Evolutionary conservation across 2,888 invertebrate species (phyloP).

Genomic region (Phyllotreta striolata): DNA sequence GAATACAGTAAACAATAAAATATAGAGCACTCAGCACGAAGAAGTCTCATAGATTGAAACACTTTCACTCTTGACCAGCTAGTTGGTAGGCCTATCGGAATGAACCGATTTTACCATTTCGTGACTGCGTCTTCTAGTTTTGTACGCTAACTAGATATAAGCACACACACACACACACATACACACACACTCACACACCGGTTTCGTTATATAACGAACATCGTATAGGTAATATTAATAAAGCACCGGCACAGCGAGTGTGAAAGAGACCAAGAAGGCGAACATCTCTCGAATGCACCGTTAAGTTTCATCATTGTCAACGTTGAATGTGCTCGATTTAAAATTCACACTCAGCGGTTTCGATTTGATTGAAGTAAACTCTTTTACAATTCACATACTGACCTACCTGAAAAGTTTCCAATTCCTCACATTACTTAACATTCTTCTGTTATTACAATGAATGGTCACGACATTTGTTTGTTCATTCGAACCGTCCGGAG

Average conservation of each 20-base stretch:
- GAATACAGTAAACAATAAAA: conserved; percentile 5
- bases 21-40: conserved; percentile 11
- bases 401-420: no score
- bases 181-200: conserved; percentile 6
- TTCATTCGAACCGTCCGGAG: not conserved
- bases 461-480: not conserved
- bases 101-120: conserved; percentile 28
- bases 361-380: no score
- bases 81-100: conserved; percentile 18
- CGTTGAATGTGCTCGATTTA: conserved; percentile 21
- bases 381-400: no score
- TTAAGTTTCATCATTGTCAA: conserved; percentile 28
- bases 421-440: no score
- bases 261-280: conserved; percentile 22
- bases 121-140: conserved; percentile 18
- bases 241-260: conserved; percentile 32
- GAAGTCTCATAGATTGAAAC: conserved; percentile 12
- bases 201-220: conserved; percentile 29
- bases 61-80: conserved; percentile 30
- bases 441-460: no score
- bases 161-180: not conserved
- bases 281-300: conserved; percentile 30
- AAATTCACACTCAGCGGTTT: no score
- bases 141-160: not conserved
- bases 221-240: conserved; percentile 32